A percentile compares a stretch with the other conserved stretches of the same genome.
Evolutionary conservation across 1,140 invertebrate genomes (phyloP).

Genomic region (Drosophila navojoa): DNA sequence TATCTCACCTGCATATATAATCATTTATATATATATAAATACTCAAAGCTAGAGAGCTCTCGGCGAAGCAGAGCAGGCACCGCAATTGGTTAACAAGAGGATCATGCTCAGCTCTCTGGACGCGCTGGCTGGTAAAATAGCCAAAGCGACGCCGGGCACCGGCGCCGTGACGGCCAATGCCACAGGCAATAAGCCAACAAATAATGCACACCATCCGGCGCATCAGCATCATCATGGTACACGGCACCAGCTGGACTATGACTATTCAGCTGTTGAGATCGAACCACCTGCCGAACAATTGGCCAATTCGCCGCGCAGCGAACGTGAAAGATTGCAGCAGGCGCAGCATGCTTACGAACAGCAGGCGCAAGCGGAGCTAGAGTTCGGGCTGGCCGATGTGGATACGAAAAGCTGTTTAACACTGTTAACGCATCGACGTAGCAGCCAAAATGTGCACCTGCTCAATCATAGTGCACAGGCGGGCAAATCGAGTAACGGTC

Average conservation of each 20-base stretch:
- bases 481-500: conserved; percentile 21
- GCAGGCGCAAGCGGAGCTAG: conserved; percentile 64
- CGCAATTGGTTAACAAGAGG: neutral
- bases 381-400: conserved; percentile 66
- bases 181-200: conserved; percentile 59
- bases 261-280: conserved; percentile 72
- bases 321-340: conserved; percentile 64
- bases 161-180: conserved; percentile 58
- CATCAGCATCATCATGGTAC: conserved; percentile 61
- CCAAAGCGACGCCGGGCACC: conserved; percentile 85
- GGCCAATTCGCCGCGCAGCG: conserved; percentile 71
- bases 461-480: conserved; percentile 49
- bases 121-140: conserved; percentile 91
- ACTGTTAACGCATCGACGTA: conserved; percentile 51
- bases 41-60: too few species aligned
- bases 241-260: conserved; percentile 59
- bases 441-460: conserved; percentile 39
- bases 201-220: conserved; percentile 50
- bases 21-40: neutral
- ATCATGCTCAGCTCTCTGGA: conserved; percentile 91
- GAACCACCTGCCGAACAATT: conserved; percentile 72
- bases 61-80: too few species aligned
- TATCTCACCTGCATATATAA: neutral
- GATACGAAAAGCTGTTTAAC: conserved; percentile 57
- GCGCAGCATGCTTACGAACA: conserved; percentile 72